Conservation (phyloP, 2,113 vertebrate genomes). For the Pituophis catenifer region DNA sequence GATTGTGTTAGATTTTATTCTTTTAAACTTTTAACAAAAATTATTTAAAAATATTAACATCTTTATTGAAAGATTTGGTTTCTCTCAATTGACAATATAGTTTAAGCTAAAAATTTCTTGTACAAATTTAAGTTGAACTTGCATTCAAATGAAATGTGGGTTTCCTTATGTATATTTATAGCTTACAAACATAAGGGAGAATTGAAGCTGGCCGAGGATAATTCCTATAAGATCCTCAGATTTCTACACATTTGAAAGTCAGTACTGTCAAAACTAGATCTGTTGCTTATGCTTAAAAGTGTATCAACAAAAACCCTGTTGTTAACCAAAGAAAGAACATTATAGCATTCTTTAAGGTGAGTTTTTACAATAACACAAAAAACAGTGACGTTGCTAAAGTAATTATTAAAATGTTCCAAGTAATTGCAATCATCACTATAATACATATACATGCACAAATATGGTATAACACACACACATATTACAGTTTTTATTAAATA, state of each 20-base stretch:
- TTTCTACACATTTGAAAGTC: background rate
- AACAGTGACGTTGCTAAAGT: background rate
- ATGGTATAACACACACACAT: no score
- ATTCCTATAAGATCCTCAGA: background rate
- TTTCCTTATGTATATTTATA: background rate
- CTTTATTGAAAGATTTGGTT: background rate
- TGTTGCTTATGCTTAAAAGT: background rate
- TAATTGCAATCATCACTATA: background rate
- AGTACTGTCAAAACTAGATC: background rate
- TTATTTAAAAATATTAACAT: background rate
- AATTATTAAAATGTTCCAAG: background rate
- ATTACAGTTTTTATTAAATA: background rate
- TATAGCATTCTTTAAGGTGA: background rate
- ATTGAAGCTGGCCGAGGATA: background rate
- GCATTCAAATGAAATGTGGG: background rate
- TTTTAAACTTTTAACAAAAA: background rate
- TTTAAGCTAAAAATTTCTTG: background rate
- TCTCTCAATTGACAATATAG: background rate
- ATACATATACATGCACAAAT: background rate
- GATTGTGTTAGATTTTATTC: background rate
- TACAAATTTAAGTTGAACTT: background rate
- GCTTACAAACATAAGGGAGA: background rate
- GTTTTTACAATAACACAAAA: background rate
- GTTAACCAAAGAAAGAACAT: background rate
- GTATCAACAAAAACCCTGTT: background rate